Base-by-base conservation (phyloP, 2,113 vertebrate genomes). In the Leptosomus discolor region DNA sequence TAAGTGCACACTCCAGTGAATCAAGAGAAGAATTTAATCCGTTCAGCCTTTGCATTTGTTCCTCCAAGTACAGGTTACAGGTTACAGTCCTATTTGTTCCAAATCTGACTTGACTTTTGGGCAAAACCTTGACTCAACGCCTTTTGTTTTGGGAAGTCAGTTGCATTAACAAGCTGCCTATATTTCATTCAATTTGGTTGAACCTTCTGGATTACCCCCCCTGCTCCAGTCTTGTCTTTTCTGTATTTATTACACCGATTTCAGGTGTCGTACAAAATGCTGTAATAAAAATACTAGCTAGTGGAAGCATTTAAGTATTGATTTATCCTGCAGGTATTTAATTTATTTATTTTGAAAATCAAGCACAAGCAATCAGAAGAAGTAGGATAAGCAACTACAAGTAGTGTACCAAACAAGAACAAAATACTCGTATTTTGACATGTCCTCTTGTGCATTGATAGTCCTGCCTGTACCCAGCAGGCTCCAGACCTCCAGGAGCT, bases 361-460 rank as follows among this genome's bases (percentile, higher is more conserved):
- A 39, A 45, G 24, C 9, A 18, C 23, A 24, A 43, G 24, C 22
- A 56, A 36, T 26, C 56, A 53, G n/a, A 12, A 56, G 30, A 56
- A 36, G 43, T 13, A 22, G 11, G 39, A 58, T 3, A 43, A 12
- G 13, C 29, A 34, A 6, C 30, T 30, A 10, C 24, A 48, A 30
- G 11, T 7, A 41, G 34, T 24, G 36, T 9, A 30, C 22, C 2
- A 0, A 34, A 34, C 3, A 1, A 36, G 32, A 69, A 75, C 8
- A 36, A n/a, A 17, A 18, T 9, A 29, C 29, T 37, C 12, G n/a
- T 19, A 15, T 48, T 64, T 30, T 37, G 37, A 37, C 15, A 3
- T 0, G 8, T 27, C 43, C 5, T 2, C 22, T 24, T 6, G 18
- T 2, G 14, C 13, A 20, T 3, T 2, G 60, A 53, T 21, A 23